Percentiles rank a stretch among this genome's conserved stretches.
Evolutionary conservation across 2,113 vertebrate species (phyloP).

Genomic region (Marmota flaviventris): DNA sequence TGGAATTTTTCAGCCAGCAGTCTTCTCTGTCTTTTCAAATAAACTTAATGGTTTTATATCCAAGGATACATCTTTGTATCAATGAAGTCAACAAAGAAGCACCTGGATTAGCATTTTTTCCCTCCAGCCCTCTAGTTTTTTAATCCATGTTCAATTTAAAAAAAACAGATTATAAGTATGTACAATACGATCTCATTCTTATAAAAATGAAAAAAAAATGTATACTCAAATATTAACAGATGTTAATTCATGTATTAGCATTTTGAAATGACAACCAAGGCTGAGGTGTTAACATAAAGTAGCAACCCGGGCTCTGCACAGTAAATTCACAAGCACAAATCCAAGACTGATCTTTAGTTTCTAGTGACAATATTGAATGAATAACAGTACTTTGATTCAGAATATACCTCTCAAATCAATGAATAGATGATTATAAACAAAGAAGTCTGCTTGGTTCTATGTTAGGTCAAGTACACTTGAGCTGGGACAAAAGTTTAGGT

Average conservation of each 20-base stretch:
- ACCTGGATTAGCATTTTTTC: not conserved
- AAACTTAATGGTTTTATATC: not conserved
- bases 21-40: constrained; percentile 16
- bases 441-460: not conserved
- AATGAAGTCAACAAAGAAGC: not conserved
- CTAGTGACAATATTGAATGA: not conserved
- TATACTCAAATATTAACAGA: no score
- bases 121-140: no score
- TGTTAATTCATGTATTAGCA: not conserved
- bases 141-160: no score
- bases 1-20: constrained; percentile 28
- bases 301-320: not conserved
- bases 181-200: no score
- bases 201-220: no score
- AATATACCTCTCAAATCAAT: constrained; percentile 16
- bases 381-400: not conserved
- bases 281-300: not conserved
- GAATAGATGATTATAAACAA: constrained; percentile 39
- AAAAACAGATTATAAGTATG: no score
- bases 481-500: not conserved
- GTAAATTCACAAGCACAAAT: constrained; percentile 36
- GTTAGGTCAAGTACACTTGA: not conserved
- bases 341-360: not conserved
- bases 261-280: not conserved
- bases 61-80: not conserved